Percentiles rank a stretch among this genome's conserved stretches.
Conservation (phyloP, 2,888 invertebrate genomes). For the Agrochola lota region DNA sequence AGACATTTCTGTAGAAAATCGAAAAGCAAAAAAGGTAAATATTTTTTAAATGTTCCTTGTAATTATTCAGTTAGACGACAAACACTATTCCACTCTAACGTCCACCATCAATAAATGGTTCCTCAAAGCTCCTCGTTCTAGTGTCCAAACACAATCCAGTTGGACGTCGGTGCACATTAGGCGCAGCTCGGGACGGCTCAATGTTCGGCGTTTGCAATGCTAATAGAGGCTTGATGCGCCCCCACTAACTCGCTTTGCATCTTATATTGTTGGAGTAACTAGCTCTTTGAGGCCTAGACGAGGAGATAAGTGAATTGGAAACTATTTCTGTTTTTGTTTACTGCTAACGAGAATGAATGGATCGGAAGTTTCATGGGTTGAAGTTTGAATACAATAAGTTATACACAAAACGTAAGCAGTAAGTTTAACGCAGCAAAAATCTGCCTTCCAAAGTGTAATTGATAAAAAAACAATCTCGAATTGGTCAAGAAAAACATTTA, state of each 20-base stretch:
- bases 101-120: conserved; percentile 15
- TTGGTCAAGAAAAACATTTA: background rate
- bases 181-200: conserved; percentile 43
- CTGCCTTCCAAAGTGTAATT: background rate
- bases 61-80: background rate
- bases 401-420: background rate
- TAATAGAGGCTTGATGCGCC: conserved; percentile 62
- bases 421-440: background rate
- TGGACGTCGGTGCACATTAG: conserved; percentile 30
- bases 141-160: conserved; percentile 38
- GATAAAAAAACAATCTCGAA: background rate
- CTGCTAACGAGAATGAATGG: background rate
- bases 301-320: conserved; percentile 37
- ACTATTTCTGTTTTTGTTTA: conserved; percentile 38
- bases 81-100: background rate
- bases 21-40: background rate
- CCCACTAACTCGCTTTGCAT: conserved; percentile 67
- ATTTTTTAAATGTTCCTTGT: background rate
- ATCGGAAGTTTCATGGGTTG: background rate
- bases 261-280: conserved; percentile 63
- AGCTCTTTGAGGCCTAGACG: conserved; percentile 55
- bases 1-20: background rate
- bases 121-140: conserved; percentile 11
- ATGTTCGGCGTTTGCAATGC: conserved; percentile 68
- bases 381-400: background rate